Base-by-base conservation (phyloP, 2,888 invertebrate genomes). In the Chrysotoxum bicinctum region DNA sequence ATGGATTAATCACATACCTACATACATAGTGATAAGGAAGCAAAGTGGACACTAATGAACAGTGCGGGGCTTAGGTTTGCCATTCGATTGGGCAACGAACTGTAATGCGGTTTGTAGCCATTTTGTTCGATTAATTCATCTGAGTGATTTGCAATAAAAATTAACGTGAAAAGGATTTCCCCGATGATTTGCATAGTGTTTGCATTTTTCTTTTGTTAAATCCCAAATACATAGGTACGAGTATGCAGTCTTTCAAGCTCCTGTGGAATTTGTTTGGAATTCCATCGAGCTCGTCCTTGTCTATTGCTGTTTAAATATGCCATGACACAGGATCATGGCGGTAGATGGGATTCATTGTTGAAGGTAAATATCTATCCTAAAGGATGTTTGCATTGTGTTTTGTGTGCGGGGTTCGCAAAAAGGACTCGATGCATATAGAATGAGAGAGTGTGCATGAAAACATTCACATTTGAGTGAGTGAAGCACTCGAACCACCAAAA, bases 381-480 rank as follows among this genome's bases (percentile, higher is more conserved):
- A 10, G 14, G 8, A 52, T 8, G 23, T 52, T 52, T n/a, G 7
- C 23, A 21, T 12, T 23, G 48, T 48, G 23, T 48, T 48, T 48
- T 50, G 21, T 50, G 50, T 50, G 23, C 26, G n/a, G 1, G 3
- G 2, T 52, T 14, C 10, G 21, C 16, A 30, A 30, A 52, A 26
- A 52, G 9, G 52, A 52, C n/a, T 16, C 16, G 9, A 35, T 62
- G 60, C 50, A 69, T 58, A 69, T 21, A 14, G 32, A 52, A 52
- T 19, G 35, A 60, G 62, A 2, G n/a, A 10, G 26, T 9, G 26
- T n/a, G 9, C 32, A 69, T 70, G 26, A 69, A 43, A 52, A 43
- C 43, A 26, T 52, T 3, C 32, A 77, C 52, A 52, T 77, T 52
- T n/a, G n/a, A n/a, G n/a, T 35, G 40, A 70, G 62, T n/a, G 26